These are phyloP conservation scores for Erebia epiphron DNA, from an alignment of 2,888 invertebrate genomes.

Conservation along the genomic window DNA sequence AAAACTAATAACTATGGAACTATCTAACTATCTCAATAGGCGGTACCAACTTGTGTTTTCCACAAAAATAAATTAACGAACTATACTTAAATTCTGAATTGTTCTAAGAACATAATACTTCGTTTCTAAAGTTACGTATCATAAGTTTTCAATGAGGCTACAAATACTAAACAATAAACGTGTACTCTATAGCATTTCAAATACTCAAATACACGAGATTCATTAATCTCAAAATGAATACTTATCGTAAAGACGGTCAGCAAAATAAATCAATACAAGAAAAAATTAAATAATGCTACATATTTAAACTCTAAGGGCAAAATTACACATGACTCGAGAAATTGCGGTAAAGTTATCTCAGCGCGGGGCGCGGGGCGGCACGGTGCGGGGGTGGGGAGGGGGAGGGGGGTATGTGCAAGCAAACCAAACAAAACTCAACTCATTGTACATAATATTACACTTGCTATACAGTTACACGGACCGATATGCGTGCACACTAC, in stretches of 20 bases:
- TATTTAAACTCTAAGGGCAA: not conserved
- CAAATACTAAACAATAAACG: too few relatives aligned
- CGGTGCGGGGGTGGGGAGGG: conserved; percentile 42
- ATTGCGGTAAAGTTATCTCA: conserved; percentile 14
- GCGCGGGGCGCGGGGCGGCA: conserved; percentile 15
- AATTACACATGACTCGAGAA: not conserved
- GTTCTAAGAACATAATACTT: not conserved
- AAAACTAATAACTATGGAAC: not conserved
- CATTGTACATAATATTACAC: conserved; percentile 31
- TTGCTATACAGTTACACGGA: conserved; percentile 33
- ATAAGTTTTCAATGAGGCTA: too few relatives aligned
- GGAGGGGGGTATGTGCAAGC: conserved; percentile 67
- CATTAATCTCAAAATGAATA: not conserved
- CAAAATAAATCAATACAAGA: not conserved
- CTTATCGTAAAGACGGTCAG: not conserved
- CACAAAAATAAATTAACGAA: too few relatives aligned
- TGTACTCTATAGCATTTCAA: too few relatives aligned
- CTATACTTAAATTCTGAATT: not conserved
- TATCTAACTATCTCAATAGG: not conserved
- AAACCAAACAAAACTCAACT: conserved; percentile 54
- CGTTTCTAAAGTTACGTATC: too few relatives aligned
- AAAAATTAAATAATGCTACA: not conserved
- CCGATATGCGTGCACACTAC: conserved; percentile 43
- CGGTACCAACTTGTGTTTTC: not conserved
- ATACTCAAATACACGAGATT: not conserved